Conservation (phyloP, 2,113 vertebrate genomes). For the Phainopepla nitens region DNA sequence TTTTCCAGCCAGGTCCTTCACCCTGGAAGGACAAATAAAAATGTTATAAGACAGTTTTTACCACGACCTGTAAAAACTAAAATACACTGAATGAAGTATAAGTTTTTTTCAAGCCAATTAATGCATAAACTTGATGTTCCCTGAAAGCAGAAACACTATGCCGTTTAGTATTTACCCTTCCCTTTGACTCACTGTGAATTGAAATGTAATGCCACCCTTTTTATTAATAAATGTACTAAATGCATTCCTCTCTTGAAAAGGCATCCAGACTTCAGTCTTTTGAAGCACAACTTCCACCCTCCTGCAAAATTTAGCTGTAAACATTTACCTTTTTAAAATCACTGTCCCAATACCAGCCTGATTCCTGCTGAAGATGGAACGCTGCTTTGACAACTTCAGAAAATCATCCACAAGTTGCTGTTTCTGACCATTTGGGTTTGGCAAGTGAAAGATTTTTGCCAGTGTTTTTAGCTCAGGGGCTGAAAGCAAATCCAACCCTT, state of each 20-base stretch:
- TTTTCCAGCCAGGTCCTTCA: constrained; percentile 79
- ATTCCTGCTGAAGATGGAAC: constrained; percentile 77
- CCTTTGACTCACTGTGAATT: background rate
- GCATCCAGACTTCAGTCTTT: background rate
- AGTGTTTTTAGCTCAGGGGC: constrained; percentile 86
- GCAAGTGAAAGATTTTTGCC: constrained; percentile 89
- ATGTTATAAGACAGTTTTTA: fast-evolving
- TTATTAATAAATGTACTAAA: background rate
- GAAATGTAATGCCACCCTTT: background rate
- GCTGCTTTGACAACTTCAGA: constrained; percentile 83
- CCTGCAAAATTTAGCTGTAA: background rate
- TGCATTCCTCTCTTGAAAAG: background rate
- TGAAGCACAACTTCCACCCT: background rate
- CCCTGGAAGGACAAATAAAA: constrained; percentile 69
- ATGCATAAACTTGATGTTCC: background rate
- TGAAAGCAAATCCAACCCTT: constrained; percentile 87
- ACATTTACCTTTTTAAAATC: constrained; percentile 86
- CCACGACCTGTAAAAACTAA: background rate
- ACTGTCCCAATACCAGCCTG: constrained; percentile 71
- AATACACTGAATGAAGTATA: background rate
- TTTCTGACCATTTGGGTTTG: constrained; percentile 78
- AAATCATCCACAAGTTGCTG: constrained; percentile 84
- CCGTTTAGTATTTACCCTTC: background rate
- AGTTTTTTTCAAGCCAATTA: background rate
- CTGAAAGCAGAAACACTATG: background rate